phyloP scores from a whole-genome alignment of 1,140 invertebrate genomes.

The Drosophila grimshawi region DNA sequence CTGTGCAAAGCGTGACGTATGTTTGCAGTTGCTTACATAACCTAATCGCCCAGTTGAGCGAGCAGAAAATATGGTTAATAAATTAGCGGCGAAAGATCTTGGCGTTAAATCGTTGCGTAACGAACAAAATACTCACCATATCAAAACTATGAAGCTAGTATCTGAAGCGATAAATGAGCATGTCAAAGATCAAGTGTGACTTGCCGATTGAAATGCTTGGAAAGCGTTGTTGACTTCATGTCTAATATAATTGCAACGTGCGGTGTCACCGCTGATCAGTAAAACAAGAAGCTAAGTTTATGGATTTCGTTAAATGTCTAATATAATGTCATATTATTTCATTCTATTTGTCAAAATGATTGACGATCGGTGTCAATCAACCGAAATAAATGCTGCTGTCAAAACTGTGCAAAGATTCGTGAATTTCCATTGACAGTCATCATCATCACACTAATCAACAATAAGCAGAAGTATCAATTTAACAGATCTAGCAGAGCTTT shows the following conservation, averaged over 20 bases:
- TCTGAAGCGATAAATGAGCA: constrained; percentile 5
- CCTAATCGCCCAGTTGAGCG: constrained; percentile 59
- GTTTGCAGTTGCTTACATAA: constrained; percentile 49
- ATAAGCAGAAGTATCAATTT: too few relatives aligned
- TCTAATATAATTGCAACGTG: background rate
- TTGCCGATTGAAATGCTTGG: background rate
- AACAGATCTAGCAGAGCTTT: too few relatives aligned
- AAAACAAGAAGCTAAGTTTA: too few relatives aligned
- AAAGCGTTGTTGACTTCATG: background rate
- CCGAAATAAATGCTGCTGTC: background rate
- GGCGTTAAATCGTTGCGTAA: constrained; percentile 23
- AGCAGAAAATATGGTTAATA: constrained; percentile 65
- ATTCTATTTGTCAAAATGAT: background rate
- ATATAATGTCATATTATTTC: too few relatives aligned
- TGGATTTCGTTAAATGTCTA: too few relatives aligned
- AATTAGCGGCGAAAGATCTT: constrained; percentile 46
- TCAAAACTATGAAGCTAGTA: constrained; percentile 5
- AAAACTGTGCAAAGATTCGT: background rate
- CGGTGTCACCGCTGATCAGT: background rate
- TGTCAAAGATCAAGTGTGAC: constrained; percentile 26
- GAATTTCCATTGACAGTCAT: too few relatives aligned
- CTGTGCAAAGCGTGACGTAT: constrained; percentile 50
- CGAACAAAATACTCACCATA: background rate
- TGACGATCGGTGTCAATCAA: background rate
- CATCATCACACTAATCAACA: too few relatives aligned